Evolutionary conservation across 2,888 invertebrate species (phyloP), one percentile per base, ranked within the genome.

Genomic region (Zygothrica quintamaculata): DNA sequence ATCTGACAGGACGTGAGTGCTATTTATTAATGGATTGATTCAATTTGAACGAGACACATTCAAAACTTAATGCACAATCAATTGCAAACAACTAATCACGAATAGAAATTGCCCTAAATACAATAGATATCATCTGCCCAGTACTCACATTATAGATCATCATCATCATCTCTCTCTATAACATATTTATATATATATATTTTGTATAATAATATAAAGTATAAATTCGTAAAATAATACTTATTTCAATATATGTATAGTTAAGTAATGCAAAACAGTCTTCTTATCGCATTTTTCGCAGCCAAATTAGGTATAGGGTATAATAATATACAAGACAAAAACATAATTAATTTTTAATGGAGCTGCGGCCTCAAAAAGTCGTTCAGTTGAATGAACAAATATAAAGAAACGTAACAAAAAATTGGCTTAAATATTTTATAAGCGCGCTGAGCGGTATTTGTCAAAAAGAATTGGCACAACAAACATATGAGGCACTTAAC

Each of bases 401-500:
- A 37, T 22, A n/a, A n/a, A n/a, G n/a, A n/a, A n/a, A n/a, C 18
- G 18, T 22, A 26, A 29, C 29, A 53, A 43, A 64, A 79, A 76
- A 55, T 66, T 64, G 71, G 47, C 59, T 77, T 62, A 65, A 34
- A 74, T 80, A 61, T 69, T 69, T 76, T 65, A 65, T 72, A 48
- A 74, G 65, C 40, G 53, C 70, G 59, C 55, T 40, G 50, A 40
- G 58, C 52, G 53, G 51, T 37, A 74, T 65, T 67, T 70, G 62
- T 75, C 60, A 51, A 60, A 55, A 65, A 58, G 47, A 81, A 65
- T 67, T 73, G 65, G 73, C 73, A 81, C 68, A 75, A 13, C 31
- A 15, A 56, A 37, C 26, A 65, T 22, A 22, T 22, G 5, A 22
- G 18, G 18, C 5, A 22, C 18, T 22, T 22, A 22, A 62, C 65